Base-by-base conservation (phyloP, 1,140 invertebrate genomes). In the Brachionus calyciflorus region DNA sequence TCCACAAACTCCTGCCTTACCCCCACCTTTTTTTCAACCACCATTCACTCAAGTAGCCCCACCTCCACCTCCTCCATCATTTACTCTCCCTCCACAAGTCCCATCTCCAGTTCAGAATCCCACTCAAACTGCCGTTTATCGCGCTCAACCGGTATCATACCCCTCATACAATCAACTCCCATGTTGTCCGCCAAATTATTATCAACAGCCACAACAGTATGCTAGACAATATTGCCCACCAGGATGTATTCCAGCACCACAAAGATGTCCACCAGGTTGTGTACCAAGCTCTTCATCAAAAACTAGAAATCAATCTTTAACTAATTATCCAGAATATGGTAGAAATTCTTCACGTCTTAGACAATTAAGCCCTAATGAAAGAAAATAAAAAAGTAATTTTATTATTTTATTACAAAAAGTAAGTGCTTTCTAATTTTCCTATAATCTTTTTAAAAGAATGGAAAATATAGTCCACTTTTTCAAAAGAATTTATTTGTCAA, bases 221-320 rank as follows among this genome's bases (percentile, higher is more conserved):
- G 19, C n/a, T 53, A 49, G 51, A 55, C 46, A 44, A 40, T 40
- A 10, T 37, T 55, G 51, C 44, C 60, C 60, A 24, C 60, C 60
- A 46, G 60, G 60, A 4, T 65, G 60, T 65, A 37, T 65, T 12
- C 69, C 69, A 73, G 69, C 69, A 26, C 65, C 65, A 70, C 65
- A 70, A 70, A 44, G 44, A 70, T 70, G 65, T 33, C 65, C 65
- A 6, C 65, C 65, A 30, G 65, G 65, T 70, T 70, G 65, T 17
- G 65, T 70, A 14, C 65, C 65, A 49, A 51, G 26, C 33, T 48
- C 44, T 9, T 70, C n/a, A n/a, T n/a, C 48, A 14, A 51, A 19
- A 48, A 17, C 21, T 46, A 70, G 44, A 70, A 70, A 70, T 70
- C 65, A 70, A 70, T 70, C 65, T 21, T 48, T 70, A 28, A 48